phyloP scores from a whole-genome alignment of 2,888 invertebrate genomes.

The Parapristionchus giblindavisi region DNA sequence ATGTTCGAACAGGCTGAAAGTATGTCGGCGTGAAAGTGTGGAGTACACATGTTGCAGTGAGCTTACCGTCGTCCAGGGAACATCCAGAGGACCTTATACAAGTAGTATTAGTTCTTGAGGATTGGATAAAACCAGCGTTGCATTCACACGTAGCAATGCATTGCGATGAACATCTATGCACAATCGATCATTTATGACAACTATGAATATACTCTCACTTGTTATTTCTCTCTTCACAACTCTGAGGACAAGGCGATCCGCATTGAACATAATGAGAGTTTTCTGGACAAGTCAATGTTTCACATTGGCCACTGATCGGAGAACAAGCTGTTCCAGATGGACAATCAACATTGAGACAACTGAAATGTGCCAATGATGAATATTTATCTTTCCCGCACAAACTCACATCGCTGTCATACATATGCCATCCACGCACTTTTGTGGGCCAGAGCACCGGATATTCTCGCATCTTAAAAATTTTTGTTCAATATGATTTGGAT shows the following conservation, averaged over 20 bases:
- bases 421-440: constrained; percentile 23
- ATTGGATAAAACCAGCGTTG: constrained; percentile 32
- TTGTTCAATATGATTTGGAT: background rate
- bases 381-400: background rate
- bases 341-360: constrained; percentile 22
- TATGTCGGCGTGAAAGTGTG: background rate
- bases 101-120: constrained; percentile 33
- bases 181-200: background rate
- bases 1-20: constrained; percentile 34
- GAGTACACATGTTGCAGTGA: background rate
- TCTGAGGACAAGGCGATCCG: constrained; percentile 21
- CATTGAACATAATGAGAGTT: constrained; percentile 37
- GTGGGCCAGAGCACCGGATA: constrained; percentile 30
- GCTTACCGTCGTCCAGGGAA: constrained; percentile 14
- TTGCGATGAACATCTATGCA: constrained; percentile 16
- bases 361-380: background rate
- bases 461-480: constrained; percentile 24
- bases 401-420: constrained; percentile 19
- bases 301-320: constrained; percentile 30
- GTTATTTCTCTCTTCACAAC: background rate
- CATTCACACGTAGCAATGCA: constrained; percentile 39
- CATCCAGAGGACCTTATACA: background rate
- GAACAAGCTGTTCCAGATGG: constrained; percentile 9
- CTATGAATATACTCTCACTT: background rate
- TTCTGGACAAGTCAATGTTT: constrained; percentile 24